phyloP scores from a whole-genome alignment of 2,113 vertebrate species.

The Megaceryle maxima region DNA sequence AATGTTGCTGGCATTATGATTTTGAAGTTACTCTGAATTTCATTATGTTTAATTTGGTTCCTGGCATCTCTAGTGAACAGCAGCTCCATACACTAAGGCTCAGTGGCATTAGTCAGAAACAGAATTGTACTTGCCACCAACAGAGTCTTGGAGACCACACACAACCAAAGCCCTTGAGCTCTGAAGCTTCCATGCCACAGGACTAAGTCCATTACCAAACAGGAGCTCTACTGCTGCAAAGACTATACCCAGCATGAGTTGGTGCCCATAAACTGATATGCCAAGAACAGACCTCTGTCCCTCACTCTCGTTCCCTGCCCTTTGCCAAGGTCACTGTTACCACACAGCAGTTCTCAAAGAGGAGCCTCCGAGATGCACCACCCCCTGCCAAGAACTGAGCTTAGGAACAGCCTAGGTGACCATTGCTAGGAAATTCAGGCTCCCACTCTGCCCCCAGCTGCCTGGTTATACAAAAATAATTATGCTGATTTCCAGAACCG shows the following conservation, averaged over 20 bases:
- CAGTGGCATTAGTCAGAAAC: background rate
- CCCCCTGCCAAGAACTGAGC: fast-evolving
- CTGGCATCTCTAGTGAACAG: background rate
- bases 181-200: background rate
- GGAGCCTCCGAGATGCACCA: background rate
- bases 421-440: background rate
- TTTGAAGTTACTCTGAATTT: background rate
- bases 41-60: background rate
- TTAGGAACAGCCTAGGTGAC: background rate
- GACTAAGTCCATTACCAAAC: background rate
- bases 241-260: fast-evolving
- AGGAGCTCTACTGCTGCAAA: background rate
- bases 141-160: background rate
- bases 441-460: background rate
- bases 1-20: background rate
- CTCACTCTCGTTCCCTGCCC: background rate
- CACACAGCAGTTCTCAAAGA: background rate
- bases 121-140: background rate
- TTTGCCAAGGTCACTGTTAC: background rate
- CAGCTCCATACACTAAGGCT: fast-evolving
- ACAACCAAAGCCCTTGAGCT: background rate
- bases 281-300: background rate
- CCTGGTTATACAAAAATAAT: background rate
- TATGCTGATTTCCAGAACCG: background rate
- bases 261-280: too few species aligned